Base-by-base conservation (phyloP, 2,888 invertebrate species). In the Drosophila kuntzei region DNA sequence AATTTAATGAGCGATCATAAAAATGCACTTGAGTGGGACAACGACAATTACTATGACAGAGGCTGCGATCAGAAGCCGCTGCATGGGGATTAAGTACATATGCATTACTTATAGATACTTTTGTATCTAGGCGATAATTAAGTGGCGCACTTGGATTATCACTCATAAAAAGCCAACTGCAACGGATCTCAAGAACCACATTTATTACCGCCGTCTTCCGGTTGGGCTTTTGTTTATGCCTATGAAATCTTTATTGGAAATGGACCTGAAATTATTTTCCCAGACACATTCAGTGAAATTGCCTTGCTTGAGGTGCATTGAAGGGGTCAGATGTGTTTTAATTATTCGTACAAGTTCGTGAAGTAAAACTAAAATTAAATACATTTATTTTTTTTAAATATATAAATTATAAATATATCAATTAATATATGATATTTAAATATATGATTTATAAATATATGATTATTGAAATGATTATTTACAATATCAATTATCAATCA, bases 1-100 rank as follows among this genome's bases (percentile, higher is more conserved):
- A 83, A 83, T 80, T 86, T 88, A 83, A 88, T 88, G 89, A 80
- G 89, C 59, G 84, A 55, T 74, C 83, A 75, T 83, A 88, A 83
- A 83, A 83, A 78, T 65, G 84, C 67, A 80, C 89, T 83, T 83
- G 84, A 83, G 60, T 60, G 70, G 65, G 73, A 78, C 65, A 58
- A 54, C 67, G 70, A 53, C 60, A 59, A 50, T 55, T 58, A 51
- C 39, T 50, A 12, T 50, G 62, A 27, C 62, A 58, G 69, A 49
- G 68, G 29, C 44, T 44, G 32, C 25, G 27, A 53, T 8, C 67
- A 64, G 75, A 34, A 58, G 67, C 47, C 44, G 14, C 36, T 20
- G 18, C n/a, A 47, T 32, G 12, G 37, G 29, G 37, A 74, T 63
- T 64, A 63, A 70, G 60, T 62, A 61, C 64, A 51, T 57, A 47